Conservation (phyloP, 2,797 vertebrate species). For the Delichon dasypus region DNA sequence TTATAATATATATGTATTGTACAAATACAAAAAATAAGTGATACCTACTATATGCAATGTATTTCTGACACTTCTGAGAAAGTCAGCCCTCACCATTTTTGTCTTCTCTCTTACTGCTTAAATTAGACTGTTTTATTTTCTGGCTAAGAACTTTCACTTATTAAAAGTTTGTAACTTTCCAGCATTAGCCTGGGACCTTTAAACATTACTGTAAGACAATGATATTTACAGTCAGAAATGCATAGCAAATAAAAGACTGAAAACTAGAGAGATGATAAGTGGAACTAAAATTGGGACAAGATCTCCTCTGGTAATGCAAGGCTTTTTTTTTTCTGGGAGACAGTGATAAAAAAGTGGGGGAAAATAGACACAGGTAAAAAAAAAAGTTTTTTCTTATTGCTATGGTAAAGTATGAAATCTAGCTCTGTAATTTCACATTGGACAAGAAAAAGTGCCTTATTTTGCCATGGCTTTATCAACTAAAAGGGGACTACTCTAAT, state of each 20-base stretch:
- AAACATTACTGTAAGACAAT: not conserved
- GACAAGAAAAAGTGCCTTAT: not conserved
- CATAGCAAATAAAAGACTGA: not conserved
- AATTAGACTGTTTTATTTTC: constrained; percentile 14
- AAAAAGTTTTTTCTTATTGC: not conserved
- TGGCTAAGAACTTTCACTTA: not conserved
- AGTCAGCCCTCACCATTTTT: not conserved
- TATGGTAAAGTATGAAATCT: not conserved
- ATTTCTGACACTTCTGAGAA: not conserved
- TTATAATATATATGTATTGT: not conserved
- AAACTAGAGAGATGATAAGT: not conserved
- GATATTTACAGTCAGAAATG: not conserved
- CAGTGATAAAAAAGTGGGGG: accelerated
- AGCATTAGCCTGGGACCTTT: not conserved
- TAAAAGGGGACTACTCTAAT: not conserved
- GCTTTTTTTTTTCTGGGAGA: not conserved
- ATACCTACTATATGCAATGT: not conserved
- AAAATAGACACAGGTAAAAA: not conserved
- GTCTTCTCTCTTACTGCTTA: not conserved
- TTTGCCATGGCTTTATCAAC: not conserved
- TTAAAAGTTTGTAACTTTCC: not conserved
- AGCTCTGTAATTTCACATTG: not conserved
- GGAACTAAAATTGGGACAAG: not conserved
- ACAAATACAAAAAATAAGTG: not conserved
- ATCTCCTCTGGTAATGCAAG: not conserved